Conservation (phyloP, 2,797 vertebrate species). For the Rhinella marina region DNA sequence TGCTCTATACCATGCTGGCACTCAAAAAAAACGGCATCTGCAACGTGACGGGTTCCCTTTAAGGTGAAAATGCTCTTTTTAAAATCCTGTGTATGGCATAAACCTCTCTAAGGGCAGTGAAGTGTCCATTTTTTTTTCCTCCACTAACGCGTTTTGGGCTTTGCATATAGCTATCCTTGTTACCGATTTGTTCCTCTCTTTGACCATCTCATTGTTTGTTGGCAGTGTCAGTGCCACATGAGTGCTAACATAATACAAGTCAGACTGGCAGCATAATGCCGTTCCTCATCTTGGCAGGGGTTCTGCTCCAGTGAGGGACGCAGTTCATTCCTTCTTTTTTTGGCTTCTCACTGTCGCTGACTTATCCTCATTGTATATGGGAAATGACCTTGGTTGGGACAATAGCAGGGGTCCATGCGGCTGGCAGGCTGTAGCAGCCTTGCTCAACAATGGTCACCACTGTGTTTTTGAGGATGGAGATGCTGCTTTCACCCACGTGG, state of each 20-base stretch:
- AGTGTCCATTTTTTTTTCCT: not conserved
- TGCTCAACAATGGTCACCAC: constrained; percentile 34
- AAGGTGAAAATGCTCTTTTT: not conserved
- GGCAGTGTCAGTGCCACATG: constrained; percentile 14
- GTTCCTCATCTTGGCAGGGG: constrained; percentile 34
- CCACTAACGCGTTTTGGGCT: not conserved
- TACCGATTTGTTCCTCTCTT: not conserved
- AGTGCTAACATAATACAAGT: constrained; percentile 39
- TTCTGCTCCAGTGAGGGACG: constrained; percentile 23
- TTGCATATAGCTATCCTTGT: constrained; percentile 4
- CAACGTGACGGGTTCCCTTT: not conserved
- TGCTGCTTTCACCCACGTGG: constrained; percentile 31
- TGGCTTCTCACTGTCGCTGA: constrained; percentile 16
- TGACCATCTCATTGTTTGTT: constrained; percentile 33
- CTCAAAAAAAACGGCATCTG: no score
- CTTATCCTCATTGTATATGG: constrained; percentile 38
- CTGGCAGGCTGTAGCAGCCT: constrained; percentile 15
- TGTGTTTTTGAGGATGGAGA: constrained; percentile 23
- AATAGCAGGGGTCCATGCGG: constrained; percentile 35
- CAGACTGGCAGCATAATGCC: constrained; percentile 8
- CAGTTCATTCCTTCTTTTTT: constrained; percentile 31
- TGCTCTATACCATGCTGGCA: no score
- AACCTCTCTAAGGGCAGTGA: not conserved
- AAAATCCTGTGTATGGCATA: not conserved
- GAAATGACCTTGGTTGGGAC: constrained; percentile 27